Conservation (phyloP, 2,888 invertebrate species). For the Pterostichus madidus region DNA sequence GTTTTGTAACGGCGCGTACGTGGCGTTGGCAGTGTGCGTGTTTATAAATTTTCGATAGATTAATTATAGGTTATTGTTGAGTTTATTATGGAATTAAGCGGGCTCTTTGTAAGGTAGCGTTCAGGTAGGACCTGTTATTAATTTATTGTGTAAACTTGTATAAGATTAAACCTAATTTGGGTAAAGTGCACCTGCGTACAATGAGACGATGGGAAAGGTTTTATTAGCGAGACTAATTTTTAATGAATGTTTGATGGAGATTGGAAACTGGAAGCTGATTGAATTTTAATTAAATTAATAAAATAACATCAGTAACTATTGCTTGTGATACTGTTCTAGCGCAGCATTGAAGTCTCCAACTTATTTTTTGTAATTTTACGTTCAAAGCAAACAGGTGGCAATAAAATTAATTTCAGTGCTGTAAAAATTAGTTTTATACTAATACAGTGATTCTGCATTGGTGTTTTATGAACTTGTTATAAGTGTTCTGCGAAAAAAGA, state of each 20-base stretch:
- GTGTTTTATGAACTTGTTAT: too few species aligned
- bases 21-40: constrained; percentile 32
- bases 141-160: constrained; percentile 58
- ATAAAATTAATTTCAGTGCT: too few species aligned
- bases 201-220: constrained; percentile 32
- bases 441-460: too few species aligned
- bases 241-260: constrained; percentile 46
- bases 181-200: constrained; percentile 46
- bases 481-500: too few species aligned
- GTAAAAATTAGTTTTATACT: too few species aligned
- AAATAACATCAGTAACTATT: not conserved
- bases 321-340: constrained; percentile 26
- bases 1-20: constrained; percentile 33
- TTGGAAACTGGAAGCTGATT: constrained; percentile 37
- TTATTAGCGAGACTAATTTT: constrained; percentile 44
- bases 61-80: constrained; percentile 60
- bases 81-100: constrained; percentile 55
- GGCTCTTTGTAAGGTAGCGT: constrained; percentile 56
- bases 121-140: constrained; percentile 53
- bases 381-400: too few species aligned
- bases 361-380: too few species aligned
- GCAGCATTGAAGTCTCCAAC: constrained; percentile 48
- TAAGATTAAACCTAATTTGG: constrained; percentile 45
- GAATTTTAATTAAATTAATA: constrained; percentile 38
- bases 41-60: constrained; percentile 59